Conservation (phyloP, 1,140 invertebrate species). For the Dinoponera quadriceps region DNA sequence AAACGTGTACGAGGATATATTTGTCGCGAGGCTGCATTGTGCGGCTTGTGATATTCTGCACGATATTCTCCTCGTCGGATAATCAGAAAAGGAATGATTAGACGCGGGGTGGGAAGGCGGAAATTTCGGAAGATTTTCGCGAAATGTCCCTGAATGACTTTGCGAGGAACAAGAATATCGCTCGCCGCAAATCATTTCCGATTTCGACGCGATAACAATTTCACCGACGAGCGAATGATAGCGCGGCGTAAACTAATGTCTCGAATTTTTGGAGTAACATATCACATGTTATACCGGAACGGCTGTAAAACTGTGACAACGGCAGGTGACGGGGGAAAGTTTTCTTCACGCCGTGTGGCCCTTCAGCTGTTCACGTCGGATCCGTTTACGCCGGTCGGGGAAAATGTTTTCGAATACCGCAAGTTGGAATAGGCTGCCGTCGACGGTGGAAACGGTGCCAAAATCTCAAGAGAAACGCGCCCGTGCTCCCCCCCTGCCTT, state of each 20-base stretch:
- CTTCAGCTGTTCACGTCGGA: conserved; percentile 70
- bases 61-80: not conserved
- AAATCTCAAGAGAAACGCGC: conserved; percentile 82
- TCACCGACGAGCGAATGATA: not conserved
- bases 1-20: not conserved
- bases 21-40: not conserved
- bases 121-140: not conserved
- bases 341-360: conserved; percentile 62
- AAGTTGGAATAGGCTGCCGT: conserved; percentile 76
- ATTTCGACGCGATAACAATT: conserved; percentile 9
- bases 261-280: conserved; percentile 29
- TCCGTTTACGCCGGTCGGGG: conserved; percentile 71
- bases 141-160: not conserved
- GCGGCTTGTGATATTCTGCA: not conserved
- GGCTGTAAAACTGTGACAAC: conserved; percentile 61
- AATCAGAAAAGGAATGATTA: not conserved
- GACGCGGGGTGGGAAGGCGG: not conserved
- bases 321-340: conserved; percentile 64
- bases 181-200: not conserved
- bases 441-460: conserved; percentile 79
- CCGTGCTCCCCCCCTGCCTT: conserved; percentile 63
- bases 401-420: conserved; percentile 79
- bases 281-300: conserved; percentile 44
- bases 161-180: not conserved
- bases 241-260: conserved; percentile 2